Evolutionary conservation across 2,113 vertebrate genomes (phyloP).

Genomic region (Nestor notabilis): DNA sequence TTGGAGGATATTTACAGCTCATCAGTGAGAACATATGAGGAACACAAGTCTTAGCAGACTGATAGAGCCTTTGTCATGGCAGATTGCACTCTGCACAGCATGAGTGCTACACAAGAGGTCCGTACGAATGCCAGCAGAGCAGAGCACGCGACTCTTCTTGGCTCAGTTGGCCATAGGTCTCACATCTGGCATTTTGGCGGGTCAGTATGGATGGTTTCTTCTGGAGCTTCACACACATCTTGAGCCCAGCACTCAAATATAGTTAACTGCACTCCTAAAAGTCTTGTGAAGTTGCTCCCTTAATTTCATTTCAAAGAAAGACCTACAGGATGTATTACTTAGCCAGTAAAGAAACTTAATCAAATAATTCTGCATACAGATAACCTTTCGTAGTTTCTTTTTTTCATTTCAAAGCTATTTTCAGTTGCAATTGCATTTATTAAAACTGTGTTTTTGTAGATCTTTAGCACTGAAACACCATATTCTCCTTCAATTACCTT

Average conservation of each 20-base stretch:
- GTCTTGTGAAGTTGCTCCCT: neutral
- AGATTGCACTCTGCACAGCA: neutral
- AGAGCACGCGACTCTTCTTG: neutral
- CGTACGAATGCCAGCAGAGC: neutral
- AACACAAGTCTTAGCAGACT: neutral
- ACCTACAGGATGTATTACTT: neutral
- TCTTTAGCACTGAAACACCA: neutral
- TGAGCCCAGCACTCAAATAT: neutral
- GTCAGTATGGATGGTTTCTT: neutral
- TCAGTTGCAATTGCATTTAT: neutral
- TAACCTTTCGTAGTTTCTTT: neutral
- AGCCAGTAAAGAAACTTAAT: neutral
- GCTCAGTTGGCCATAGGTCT: neutral
- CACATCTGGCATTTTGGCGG: neutral
- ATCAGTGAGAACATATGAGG: neutral
- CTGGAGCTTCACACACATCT: neutral
- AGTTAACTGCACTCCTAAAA: neutral
- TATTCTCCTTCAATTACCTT: neutral
- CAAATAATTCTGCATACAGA: neutral
- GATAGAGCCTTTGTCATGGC: neutral
- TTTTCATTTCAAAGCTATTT: neutral
- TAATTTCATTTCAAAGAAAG: neutral
- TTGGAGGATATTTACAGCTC: neutral
- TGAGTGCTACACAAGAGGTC: neutral
- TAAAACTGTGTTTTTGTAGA: neutral